Base-by-base conservation (phyloP, 2,888 invertebrate genomes). In the Pseudococcus jackbeardsleyi region DNA sequence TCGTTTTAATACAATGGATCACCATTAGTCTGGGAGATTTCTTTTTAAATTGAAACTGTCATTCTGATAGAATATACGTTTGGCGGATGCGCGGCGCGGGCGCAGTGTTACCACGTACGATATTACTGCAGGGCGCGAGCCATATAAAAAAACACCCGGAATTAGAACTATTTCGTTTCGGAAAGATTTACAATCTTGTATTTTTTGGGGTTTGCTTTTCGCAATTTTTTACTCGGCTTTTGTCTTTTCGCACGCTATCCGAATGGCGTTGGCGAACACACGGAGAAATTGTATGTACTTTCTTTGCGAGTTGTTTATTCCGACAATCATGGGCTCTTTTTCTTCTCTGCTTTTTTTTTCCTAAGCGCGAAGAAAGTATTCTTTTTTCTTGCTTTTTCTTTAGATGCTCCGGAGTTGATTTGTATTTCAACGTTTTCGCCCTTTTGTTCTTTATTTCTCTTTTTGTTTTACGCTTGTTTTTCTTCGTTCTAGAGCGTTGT, bases 1-100 rank as follows among this genome's bases (percentile, higher is more conserved):
- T 86, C 86, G 64, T 86, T 86, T 86, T 59, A 86, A 86, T 86
- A 86, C 86, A 64, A 86, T 64, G 86, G 86, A 86, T 86, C 86
- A 64, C 86, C 86, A 86, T 86, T 86, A 86, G 64, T 68, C 86
- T 54, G 86, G 86, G 59, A 64, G 86, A 86, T 86, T 86, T 86
- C 86, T 59, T 64, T 86, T 86, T 64, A 86, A 86, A 86, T 86
- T 86, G 86, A 86, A 86, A 86, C 64, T 86, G 86, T 86, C 86
- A 86, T 39, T 33, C 68, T 64, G 86, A 86, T 79, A 79, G 79
- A 79, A 79, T 79, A 42, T 79, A 79, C 42, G 79, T 79, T 26
- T 26, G 68, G 68, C 42, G 59, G 59, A 8, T 5, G 19, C 5
- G 8, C 59, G 19, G 9, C 19, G 19, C 5, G n/a, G 19, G 17